These are phyloP conservation scores for Gymnocephalus cernua DNA, from an alignment of 2,113 vertebrate genomes.

Conservation along the genomic window DNA sequence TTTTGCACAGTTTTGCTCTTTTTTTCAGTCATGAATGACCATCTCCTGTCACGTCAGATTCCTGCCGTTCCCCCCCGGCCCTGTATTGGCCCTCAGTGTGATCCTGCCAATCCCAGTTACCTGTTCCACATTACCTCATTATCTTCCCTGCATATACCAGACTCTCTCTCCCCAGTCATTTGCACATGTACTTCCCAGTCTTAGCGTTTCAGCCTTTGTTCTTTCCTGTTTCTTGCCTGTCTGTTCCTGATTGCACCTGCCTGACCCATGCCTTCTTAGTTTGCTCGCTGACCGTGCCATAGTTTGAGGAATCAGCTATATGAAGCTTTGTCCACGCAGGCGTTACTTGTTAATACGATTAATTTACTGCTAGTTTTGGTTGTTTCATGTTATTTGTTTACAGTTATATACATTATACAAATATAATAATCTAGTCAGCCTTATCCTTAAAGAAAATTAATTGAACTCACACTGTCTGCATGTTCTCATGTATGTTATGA, in stretches of 20 bases:
- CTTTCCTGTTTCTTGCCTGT: background rate
- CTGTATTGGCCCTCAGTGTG: background rate
- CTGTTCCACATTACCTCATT: background rate
- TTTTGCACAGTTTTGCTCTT: background rate
- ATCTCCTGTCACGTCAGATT: background rate
- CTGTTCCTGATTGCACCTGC: background rate
- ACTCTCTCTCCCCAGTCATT: background rate
- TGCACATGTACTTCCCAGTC: background rate
- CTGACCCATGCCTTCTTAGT: background rate
- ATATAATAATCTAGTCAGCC: background rate
- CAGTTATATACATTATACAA: no score
- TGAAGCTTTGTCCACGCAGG: background rate
- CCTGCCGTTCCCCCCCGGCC: background rate
- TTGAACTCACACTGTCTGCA: background rate
- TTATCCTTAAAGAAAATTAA: background rate
- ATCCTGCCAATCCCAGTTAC: no score
- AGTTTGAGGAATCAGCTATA: background rate
- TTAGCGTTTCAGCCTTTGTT: background rate
- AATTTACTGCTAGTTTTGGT: background rate
- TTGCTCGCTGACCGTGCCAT: conserved; percentile 3
- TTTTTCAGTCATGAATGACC: background rate
- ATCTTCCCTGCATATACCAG: background rate
- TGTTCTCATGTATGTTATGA: background rate
- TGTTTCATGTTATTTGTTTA: no score
- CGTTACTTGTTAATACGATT: background rate